Percentiles rank a stretch among this genome's conserved stretches.
phyloP scores from a whole-genome alignment of 1,140 invertebrate genomes.

The Agrypnia vestita region DNA sequence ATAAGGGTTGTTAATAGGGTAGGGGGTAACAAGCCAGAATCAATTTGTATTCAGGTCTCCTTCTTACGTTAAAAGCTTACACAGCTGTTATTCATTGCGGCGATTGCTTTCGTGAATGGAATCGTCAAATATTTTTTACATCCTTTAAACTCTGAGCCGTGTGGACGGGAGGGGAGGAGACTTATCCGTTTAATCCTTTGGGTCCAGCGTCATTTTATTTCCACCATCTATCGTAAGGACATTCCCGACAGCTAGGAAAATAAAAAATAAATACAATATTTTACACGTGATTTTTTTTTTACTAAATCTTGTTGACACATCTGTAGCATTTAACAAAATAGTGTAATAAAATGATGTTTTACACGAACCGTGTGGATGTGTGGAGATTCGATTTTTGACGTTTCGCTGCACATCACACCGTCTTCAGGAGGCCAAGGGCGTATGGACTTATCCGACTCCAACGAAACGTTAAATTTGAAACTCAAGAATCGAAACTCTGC shows the following conservation, averaged over 20 bases:
- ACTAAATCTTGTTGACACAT: no score
- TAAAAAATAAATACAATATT: neutral
- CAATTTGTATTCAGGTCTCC: slow-evolving; percentile 59
- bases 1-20: slow-evolving; percentile 25
- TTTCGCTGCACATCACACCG: no score
- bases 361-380: no score
- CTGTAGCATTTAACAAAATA: no score
- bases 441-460: no score
- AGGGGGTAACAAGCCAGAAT: slow-evolving; percentile 30
- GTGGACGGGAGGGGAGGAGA: neutral
- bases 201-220: slow-evolving; percentile 32
- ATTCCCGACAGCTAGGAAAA: neutral
- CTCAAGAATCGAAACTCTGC: no score
- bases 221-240: neutral
- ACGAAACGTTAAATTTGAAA: no score
- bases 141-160: slow-evolving; percentile 23
- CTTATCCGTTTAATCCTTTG: slow-evolving; percentile 27
- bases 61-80: slow-evolving; percentile 57
- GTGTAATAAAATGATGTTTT: no score
- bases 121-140: slow-evolving; percentile 58
- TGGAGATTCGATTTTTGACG: no score
- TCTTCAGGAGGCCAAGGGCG: no score
- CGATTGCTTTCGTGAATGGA: slow-evolving; percentile 59
- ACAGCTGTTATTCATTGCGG: slow-evolving; percentile 60
- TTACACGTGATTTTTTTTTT: no score